phyloP scores from a whole-genome alignment of 2,797 vertebrate species.

The Anguilla megastoma region DNA sequence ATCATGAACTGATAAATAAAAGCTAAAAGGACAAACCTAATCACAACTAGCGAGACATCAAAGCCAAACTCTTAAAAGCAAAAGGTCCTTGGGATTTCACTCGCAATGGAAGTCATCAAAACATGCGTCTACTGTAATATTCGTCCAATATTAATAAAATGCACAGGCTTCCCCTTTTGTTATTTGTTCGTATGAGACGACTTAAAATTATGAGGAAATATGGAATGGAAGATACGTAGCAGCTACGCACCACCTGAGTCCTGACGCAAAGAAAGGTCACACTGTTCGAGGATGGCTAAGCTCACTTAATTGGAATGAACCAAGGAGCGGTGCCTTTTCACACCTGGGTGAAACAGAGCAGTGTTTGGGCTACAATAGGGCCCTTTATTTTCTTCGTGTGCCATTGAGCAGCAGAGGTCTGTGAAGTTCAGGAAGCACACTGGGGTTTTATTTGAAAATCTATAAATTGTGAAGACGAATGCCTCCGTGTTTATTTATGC shows the following conservation, averaged over 20 bases:
- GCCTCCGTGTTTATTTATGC: constrained; percentile 68
- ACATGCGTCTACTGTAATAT: not conserved
- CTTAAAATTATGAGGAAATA: not conserved
- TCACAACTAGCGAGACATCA: not conserved
- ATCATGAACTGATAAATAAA: not conserved
- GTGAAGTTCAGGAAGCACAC: constrained; percentile 64
- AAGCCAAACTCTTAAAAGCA: not conserved
- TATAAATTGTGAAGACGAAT: constrained; percentile 71
- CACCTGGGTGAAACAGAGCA: constrained; percentile 55
- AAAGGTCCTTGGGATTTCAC: not conserved
- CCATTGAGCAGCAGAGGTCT: constrained; percentile 58
- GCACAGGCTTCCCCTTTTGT: not conserved
- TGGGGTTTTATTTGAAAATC: constrained; percentile 68
- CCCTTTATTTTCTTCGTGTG: constrained; percentile 58
- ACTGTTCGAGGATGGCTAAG: constrained; percentile 43
- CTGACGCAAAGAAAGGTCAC: constrained; percentile 26
- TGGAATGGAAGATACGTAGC: not conserved
- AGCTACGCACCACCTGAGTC: constrained; percentile 27
- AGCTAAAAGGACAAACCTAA: not conserved
- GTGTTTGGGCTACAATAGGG: constrained; percentile 58
- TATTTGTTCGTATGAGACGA: not conserved
- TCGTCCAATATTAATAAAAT: not conserved
- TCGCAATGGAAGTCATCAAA: not conserved
- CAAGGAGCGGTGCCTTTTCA: constrained; percentile 38
- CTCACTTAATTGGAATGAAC: constrained; percentile 36